phyloP scores from a whole-genome alignment of 2,113 vertebrate species.

The Lampris megalopsis region DNA sequence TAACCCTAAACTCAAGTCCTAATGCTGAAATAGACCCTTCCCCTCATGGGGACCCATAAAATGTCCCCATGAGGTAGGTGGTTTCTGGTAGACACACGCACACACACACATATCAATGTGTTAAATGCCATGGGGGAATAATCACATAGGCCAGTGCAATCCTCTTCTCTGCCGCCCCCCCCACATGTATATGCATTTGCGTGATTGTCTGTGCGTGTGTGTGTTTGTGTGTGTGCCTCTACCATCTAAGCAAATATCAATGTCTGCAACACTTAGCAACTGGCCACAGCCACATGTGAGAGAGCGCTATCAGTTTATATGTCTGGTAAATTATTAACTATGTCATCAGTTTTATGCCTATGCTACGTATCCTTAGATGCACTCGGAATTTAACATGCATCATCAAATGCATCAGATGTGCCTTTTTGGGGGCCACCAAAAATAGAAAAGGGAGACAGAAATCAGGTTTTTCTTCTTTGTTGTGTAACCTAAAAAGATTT shows the following conservation, averaged over 20 bases:
- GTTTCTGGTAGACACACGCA: not conserved
- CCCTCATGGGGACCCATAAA: no score
- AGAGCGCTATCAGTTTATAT: constrained; percentile 29
- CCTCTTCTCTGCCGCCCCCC: not conserved
- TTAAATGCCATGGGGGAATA: not conserved
- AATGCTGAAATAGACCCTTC: no score
- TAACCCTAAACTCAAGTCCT: no score
- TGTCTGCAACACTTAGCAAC: constrained; percentile 14
- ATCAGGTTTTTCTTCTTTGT: constrained; percentile 55
- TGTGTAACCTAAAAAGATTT: constrained; percentile 53
- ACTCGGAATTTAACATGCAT: constrained; percentile 59
- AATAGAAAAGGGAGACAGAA: constrained; percentile 59
- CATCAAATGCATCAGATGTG: constrained; percentile 58
- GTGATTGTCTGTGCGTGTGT: not conserved
- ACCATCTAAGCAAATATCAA: constrained; percentile 18
- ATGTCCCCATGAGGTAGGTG: no score
- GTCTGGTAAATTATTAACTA: constrained; percentile 66
- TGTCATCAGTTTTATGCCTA: constrained; percentile 42
- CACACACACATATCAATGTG: constrained; percentile 11
- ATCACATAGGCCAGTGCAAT: not conserved
- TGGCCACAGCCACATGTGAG: constrained; percentile 27
- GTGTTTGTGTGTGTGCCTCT: not conserved
- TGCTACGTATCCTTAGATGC: constrained; percentile 55
- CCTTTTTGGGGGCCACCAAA: constrained; percentile 52
- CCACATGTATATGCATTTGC: no score